Evolutionary conservation across 2,888 invertebrate species (phyloP).

Genomic region (Tinea semifulvella): DNA sequence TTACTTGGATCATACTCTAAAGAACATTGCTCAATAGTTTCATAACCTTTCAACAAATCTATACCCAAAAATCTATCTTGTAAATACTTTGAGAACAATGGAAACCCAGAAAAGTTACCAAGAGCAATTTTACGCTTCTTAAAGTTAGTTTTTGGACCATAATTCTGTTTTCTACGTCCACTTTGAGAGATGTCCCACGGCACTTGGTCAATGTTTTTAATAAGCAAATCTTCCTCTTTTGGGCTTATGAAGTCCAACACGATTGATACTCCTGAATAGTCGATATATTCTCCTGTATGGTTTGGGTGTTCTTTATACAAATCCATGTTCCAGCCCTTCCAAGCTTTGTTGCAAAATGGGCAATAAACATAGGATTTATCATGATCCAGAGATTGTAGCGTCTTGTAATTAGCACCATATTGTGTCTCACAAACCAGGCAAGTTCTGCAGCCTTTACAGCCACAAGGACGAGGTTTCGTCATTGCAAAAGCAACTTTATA

Average conservation of each 20-base stretch:
- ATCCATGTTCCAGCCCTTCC: constrained; percentile 75
- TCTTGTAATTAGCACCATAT: constrained; percentile 45
- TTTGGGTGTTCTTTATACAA: constrained; percentile 71
- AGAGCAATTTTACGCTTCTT: constrained; percentile 86
- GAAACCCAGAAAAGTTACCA: constrained; percentile 89
- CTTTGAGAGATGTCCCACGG: constrained; percentile 95
- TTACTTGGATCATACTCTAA: constrained; percentile 88
- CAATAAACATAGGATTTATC: constrained; percentile 77
- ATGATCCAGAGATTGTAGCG: constrained; percentile 51
- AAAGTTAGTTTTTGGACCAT: constrained; percentile 98
- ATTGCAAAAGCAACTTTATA: too few species aligned
- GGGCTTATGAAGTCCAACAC: constrained; percentile 76
- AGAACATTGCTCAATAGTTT: constrained; percentile 94
- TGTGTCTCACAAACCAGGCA: constrained; percentile 87
- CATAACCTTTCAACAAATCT: constrained; percentile 72
- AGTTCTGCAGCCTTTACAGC: constrained; percentile 92
- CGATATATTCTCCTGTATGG: constrained; percentile 68
- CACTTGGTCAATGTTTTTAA: constrained; percentile 76
- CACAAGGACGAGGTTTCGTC: constrained; percentile 80
- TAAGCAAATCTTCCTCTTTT: constrained; percentile 73
- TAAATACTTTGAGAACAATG: constrained; percentile 78
- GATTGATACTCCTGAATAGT: constrained; percentile 75
- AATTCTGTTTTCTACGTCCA: constrained; percentile 97
- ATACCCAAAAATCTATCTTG: constrained; percentile 76
- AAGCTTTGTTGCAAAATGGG: constrained; percentile 77